Evolutionary conservation across 2,797 vertebrate genomes (phyloP), one percentile per base, ranked within the genome.

Genomic region (Trichosurus vulpecula): DNA sequence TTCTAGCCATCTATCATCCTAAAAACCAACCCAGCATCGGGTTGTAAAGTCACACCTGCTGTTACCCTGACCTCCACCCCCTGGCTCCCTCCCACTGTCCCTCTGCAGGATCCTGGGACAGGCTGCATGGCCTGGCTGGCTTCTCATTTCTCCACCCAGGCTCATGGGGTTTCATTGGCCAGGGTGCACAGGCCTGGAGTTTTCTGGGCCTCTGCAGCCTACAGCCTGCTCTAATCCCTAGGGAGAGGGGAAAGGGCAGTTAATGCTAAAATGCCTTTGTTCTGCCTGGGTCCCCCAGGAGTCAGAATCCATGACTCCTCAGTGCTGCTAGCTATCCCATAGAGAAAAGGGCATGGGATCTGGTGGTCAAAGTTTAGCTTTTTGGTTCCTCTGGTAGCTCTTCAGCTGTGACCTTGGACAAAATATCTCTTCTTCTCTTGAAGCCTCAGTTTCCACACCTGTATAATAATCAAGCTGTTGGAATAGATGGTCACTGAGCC

Each of bases 1-100:
- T 87, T 47, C 74, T 47, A 27, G 74, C 41, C 74, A 87, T 87
- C 74, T 87, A 87, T 87, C 74, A 87, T 87, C 25, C 74, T 51
- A 87, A 87, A 87, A 87, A 51, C 41, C 74, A 51, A 51, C 51
- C 74, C 74, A 87, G 74, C 74, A 29, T 27, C 22, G 74, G 74
- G 74, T 27, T 87, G 74, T 87, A 87, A 87, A 87, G 74, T 87
- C 74, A 87, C 74, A 87, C 74, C 74, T 87, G 74, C 74, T 87
- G 74, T 87, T 87, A 87, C 41, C 41, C 41, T 87, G 74, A 87
- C 74, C 74, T 87, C 74, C 74, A 87, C 41, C 74, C 41, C 41
- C 47, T 47, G 35, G 54, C 47, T 87, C 74, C 47, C 27, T 54
- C 47, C 87, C 41, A 54, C 58, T 81, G n/a, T 90, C 74, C 58